A percentile compares a stretch with the other conserved stretches of the same genome.
These are phyloP conservation scores for Napeogenes sylphis DNA, from an alignment of 2,888 invertebrate species.

Conservation along the genomic window DNA sequence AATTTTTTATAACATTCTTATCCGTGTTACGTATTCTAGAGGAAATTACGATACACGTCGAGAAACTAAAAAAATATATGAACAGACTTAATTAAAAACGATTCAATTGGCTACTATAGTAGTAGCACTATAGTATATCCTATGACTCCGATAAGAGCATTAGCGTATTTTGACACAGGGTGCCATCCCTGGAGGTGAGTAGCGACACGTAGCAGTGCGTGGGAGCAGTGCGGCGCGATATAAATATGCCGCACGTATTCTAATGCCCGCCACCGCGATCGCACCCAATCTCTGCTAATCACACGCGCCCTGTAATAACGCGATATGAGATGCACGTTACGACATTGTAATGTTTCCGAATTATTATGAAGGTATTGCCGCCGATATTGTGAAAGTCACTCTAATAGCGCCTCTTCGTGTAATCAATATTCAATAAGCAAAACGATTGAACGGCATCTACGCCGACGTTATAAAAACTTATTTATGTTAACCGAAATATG, in stretches of 20 bases:
- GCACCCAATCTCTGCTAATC: conserved; percentile 35
- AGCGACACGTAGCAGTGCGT: conserved; percentile 21
- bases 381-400: conserved; percentile 17
- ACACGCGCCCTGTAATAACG: conserved; percentile 33
- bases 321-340: conserved; percentile 33
- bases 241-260: conserved; percentile 38
- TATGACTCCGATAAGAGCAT: too few species aligned
- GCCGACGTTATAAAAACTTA: conserved; percentile 12
- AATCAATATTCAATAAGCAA: conserved; percentile 28
- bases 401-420: conserved; percentile 13
- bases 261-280: conserved; percentile 32
- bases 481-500: conserved; percentile 9
- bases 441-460: conserved; percentile 9
- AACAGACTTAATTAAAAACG: too few species aligned
- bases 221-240: conserved; percentile 29
- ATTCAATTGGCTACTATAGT: too few species aligned
- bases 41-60: too few species aligned
- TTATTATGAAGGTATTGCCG: conserved; percentile 14
- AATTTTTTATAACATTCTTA: too few species aligned
- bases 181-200: conserved; percentile 19
- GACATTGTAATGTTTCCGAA: conserved; percentile 22
- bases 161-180: conserved; percentile 12
- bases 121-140: too few species aligned
- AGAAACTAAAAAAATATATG: too few species aligned
- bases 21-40: too few species aligned